Evolutionary conservation across 1,140 invertebrate species (phyloP).

Genomic region (Procambarus virginalis): DNA sequence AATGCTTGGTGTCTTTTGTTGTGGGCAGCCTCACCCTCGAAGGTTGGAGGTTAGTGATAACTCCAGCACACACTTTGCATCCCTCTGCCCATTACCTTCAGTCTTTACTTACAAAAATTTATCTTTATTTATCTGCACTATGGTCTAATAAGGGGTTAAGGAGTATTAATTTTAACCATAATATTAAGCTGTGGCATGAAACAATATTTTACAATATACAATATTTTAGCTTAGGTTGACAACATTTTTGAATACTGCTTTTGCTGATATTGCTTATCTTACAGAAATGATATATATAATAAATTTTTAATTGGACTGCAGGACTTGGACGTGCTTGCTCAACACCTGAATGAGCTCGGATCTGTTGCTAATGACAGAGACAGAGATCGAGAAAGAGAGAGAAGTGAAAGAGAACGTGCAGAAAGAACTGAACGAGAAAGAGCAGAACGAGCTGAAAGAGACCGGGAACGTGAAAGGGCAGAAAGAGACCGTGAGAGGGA

Average conservation of each 20-base stretch:
- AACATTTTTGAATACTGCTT: conserved; percentile 2
- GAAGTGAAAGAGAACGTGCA: conserved; percentile 41
- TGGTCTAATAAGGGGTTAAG: background rate
- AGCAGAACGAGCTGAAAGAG: background rate
- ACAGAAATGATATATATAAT: conserved; percentile 3
- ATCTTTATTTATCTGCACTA: background rate
- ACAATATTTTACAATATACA: background rate
- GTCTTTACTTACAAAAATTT: background rate
- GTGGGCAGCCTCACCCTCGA: conserved; percentile 37
- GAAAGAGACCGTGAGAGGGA: conserved; percentile 37
- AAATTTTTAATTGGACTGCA: conserved; percentile 74
- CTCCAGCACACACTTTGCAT: background rate
- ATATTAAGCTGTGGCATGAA: conserved; percentile 23
- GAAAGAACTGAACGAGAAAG: conserved; percentile 40
- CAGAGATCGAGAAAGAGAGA: conserved; percentile 50
- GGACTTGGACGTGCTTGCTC: conserved; percentile 94
- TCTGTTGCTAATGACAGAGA: conserved; percentile 75
- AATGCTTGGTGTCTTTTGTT: conserved; percentile 20
- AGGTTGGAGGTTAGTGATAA: conserved; percentile 46
- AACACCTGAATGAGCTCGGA: conserved; percentile 93
- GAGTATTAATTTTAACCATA: background rate
- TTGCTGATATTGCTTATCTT: background rate
- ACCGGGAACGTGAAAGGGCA: conserved; percentile 16
- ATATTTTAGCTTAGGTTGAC: background rate
- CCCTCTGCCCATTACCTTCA: background rate